Evolutionary conservation across 2,113 vertebrate genomes (phyloP), one percentile per base, ranked within the genome.

Genomic region (Mohoua ochrocephala): DNA sequence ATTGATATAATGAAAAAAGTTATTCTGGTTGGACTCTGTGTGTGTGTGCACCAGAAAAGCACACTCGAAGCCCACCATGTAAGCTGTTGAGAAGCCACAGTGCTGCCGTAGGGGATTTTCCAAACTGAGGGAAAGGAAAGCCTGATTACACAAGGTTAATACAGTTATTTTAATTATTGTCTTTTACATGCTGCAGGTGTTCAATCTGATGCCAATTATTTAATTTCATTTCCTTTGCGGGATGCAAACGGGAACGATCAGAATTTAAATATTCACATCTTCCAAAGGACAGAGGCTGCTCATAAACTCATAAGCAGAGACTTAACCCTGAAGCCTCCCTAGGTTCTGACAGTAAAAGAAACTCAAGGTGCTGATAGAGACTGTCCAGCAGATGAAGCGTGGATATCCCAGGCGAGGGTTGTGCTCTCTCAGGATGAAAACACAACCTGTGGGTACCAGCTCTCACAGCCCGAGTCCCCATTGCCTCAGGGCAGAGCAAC

Each of bases 201-300:
- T 93, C 73, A 50, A 16, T 33, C 35, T 6, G 4, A 75, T 63
- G 50, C 28, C 39, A 71, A 33, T 41, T 39, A 81, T 74, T 77
- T 81, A 33, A 74, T 45, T 91, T 65, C 0, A 2, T 70, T 93
- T 74, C 41, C 84, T 84, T 74, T 71, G 27, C 0, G 6, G 26
- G 39, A 67, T 54, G 31, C 2, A 7, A 65, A 84, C 12, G 8
- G 27, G 13, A 88, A 33, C 0, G 0, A 84, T 70, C 20, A 31
- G 45, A 83, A 89, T 84, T 68, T 73, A 61, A 39, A 37, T 73
- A 77, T 39, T 45, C 27, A 27, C 20, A 47, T 35, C 49, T 81
- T 75, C 73, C 69, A 78, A 33, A 1, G 5, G 44, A 50, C 39
- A 80, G 69, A 77, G 8, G 27, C 23, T 61, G 47, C 49, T 84